Conservation (phyloP, 37 sponge, comb jelly and placozoan genomes). For the Chondrosia reniformis region DNA sequence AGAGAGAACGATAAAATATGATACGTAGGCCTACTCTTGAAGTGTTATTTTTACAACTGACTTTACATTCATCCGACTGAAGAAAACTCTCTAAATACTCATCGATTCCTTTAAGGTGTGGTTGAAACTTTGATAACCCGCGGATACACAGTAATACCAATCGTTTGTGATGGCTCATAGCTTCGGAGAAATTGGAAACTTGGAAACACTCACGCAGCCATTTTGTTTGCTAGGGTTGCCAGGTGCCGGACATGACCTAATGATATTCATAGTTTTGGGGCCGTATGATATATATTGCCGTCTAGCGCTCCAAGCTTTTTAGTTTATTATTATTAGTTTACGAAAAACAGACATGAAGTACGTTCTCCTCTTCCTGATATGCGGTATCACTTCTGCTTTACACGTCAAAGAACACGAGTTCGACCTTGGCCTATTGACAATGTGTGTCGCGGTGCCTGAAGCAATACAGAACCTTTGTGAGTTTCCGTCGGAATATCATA, state of each 20-base stretch:
- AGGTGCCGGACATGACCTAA: neutral
- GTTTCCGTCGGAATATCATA: neutral
- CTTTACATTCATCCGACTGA: conserved; percentile 20
- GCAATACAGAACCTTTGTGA: neutral
- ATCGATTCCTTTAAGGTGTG: conserved; percentile 26
- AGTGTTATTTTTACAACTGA: neutral
- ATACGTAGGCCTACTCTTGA: neutral
- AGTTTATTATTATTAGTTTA: neutral
- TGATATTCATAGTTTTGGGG: conserved; percentile 1
- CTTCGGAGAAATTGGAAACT: neutral
- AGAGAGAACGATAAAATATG: neutral
- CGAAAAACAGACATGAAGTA: neutral
- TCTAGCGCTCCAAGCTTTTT: neutral
- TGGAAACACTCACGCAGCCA: neutral
- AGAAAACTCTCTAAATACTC: conserved; percentile 35
- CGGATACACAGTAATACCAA: conserved; percentile 35
- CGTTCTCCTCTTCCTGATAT: neutral
- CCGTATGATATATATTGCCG: neutral
- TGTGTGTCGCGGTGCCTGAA: neutral
- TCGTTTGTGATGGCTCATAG: conserved; percentile 34
- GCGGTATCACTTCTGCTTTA: neutral
- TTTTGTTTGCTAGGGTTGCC: neutral
- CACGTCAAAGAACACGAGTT: conserved; percentile 1
- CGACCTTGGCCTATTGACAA: neutral
- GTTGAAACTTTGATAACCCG: conserved; percentile 39